These are phyloP conservation scores for Okapia johnstoni DNA, from an alignment of 2,113 vertebrate species.

Conservation along the genomic window DNA sequence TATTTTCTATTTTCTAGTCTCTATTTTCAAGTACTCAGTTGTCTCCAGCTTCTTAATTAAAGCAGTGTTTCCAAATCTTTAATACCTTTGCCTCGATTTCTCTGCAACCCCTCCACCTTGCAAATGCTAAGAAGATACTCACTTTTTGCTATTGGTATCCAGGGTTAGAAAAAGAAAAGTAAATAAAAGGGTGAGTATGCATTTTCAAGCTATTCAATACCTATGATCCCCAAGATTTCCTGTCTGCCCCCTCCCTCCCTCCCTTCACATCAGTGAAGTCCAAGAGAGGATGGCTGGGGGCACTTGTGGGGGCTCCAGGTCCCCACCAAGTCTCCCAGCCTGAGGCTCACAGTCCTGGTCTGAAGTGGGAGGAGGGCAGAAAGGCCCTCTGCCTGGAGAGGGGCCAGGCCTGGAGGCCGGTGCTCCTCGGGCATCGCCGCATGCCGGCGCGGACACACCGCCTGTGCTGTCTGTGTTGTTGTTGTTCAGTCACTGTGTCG, in stretches of 20 bases:
- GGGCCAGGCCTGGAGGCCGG: neutral
- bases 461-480: fast-evolving
- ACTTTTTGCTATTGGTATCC: neutral
- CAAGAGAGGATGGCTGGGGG: neutral
- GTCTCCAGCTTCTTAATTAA: neutral
- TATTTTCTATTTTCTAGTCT: neutral
- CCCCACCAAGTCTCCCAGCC: neutral
- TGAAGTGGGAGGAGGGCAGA: neutral
- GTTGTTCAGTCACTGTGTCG: neutral
- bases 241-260: neutral
- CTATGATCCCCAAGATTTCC: neutral
- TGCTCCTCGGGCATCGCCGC: fast-evolving
- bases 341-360: neutral
- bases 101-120: neutral
- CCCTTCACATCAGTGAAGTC: neutral
- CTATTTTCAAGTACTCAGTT: neutral
- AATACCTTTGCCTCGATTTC: neutral
- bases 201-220: neutral
- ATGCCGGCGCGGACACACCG: neutral
- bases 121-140: neutral
- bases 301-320: neutral
- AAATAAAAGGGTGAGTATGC: neutral
- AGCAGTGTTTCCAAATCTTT: neutral
- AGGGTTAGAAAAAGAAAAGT: neutral
- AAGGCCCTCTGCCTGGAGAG: neutral